Conservation (phyloP, 2,797 vertebrate species). For the Arnoldichthys spilopterus region DNA sequence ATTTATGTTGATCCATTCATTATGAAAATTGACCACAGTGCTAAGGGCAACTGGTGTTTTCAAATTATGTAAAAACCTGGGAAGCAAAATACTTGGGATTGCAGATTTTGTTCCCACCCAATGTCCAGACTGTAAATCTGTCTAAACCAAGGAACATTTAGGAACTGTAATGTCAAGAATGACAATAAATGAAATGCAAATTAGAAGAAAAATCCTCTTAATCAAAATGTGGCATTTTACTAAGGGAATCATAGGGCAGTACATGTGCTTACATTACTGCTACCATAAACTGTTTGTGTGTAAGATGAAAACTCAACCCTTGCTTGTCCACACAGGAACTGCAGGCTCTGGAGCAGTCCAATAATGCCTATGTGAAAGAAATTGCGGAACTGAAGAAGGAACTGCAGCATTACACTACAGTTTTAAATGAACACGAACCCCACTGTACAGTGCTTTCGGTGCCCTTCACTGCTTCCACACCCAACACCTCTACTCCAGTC, state of each 20-base stretch:
- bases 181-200: too few relatives aligned
- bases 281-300: neutral
- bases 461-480: constrained; percentile 32
- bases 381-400: constrained; percentile 67
- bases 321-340: constrained; percentile 69
- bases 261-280: neutral
- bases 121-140: neutral
- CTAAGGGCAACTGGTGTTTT: too few relatives aligned
- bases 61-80: too few relatives aligned
- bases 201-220: too few relatives aligned
- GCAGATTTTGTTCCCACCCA: neutral
- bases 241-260: neutral
- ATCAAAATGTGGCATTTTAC: too few relatives aligned
- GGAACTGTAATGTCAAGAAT: neutral
- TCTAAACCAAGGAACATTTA: neutral
- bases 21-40: too few relatives aligned
- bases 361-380: constrained; percentile 70
- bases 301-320: neutral
- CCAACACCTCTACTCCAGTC: constrained; percentile 29
- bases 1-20: too few relatives aligned
- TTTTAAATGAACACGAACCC: constrained; percentile 68
- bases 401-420: constrained; percentile 52
- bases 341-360: constrained; percentile 72
- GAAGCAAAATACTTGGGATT: too few relatives aligned
- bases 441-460: constrained; percentile 61